A percentile compares a stretch with the other conserved stretches of the same genome.
Conservation (phyloP, 2,888 invertebrate species). For the Polyploca ridens region DNA sequence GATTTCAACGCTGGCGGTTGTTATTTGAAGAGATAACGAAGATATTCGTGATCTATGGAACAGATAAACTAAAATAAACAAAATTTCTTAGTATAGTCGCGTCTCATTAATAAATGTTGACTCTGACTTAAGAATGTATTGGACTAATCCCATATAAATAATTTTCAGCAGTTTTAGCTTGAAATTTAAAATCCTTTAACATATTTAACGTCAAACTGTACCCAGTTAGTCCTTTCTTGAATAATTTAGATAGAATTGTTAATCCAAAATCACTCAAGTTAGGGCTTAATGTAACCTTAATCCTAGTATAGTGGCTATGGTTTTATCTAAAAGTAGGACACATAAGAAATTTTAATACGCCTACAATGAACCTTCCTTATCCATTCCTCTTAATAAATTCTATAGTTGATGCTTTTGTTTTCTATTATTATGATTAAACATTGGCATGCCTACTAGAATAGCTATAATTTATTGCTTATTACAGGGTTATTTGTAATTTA, state of each 20-base stretch:
- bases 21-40: not conserved
- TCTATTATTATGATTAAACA: not conserved
- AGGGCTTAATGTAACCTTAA: not conserved
- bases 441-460: too few relatives aligned
- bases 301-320: not conserved
- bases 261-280: not conserved
- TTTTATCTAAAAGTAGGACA: not conserved
- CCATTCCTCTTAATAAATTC: not conserved
- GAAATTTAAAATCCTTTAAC: not conserved
- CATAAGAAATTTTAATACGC: not conserved
- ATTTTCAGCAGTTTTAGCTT: not conserved
- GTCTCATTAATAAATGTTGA: not conserved
- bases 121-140: conserved; percentile 2
- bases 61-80: not conserved
- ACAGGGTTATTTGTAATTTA: too few relatives aligned
- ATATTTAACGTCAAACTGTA: not conserved
- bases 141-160: not conserved
- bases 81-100: not conserved
- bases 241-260: not conserved
- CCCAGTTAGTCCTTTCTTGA: not conserved
- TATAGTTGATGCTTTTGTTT: not conserved
- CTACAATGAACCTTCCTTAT: not conserved
- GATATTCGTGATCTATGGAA: too few relatives aligned
- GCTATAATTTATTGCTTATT: too few relatives aligned
- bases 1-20: not conserved